Base-by-base conservation (phyloP, 2,888 invertebrate genomes). In the Harmothoe impar region DNA sequence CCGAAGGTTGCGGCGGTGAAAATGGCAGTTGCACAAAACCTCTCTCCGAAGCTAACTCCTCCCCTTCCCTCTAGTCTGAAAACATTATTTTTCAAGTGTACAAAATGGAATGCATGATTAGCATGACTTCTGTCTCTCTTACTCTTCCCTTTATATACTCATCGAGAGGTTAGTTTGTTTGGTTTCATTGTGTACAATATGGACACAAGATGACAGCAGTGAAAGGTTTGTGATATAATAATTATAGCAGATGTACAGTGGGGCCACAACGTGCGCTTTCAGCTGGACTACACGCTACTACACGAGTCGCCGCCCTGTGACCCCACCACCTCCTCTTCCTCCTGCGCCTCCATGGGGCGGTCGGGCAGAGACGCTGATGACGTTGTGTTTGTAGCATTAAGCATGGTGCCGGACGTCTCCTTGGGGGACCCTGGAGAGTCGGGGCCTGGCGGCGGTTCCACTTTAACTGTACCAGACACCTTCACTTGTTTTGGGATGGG, bases 91-190 rank as follows among this genome's bases (percentile, higher is more conserved):
- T 81, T 81, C 81, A 81, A 81, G 81, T 81, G 81, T 81, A 81
- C n/a, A 81, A 43, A 81, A 81, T 81, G 81, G 81, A 81, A 81
- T 81, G 81, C 81, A 81, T 81, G 81, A 81, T 81, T 35, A 81
- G n/a, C 43, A 81, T 81, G 81, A 81, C 43, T 43, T 81, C 31
- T 7, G 77, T 23, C 25, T 62, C 23, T 62, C 62, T 3, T 25
- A 12, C 23, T 62, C 62, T 23, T 77, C 25, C 0, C 5, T 77
- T 31, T 43, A 43, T 10, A 43, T 72, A n/a, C 62, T 72, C 72
- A 15, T 29, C 33, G 43, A 81, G 81, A 81, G 35, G 81, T 43
- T 35, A 43, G 81, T 81, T 43, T 43, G n/a, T 31, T 43, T 23
- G 81, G 33, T 35, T 43, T 43, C 43, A 1, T 31, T 43, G 81